phyloP scores from a whole-genome alignment of 2,797 vertebrate genomes.

The Macropus fuliginosus region DNA sequence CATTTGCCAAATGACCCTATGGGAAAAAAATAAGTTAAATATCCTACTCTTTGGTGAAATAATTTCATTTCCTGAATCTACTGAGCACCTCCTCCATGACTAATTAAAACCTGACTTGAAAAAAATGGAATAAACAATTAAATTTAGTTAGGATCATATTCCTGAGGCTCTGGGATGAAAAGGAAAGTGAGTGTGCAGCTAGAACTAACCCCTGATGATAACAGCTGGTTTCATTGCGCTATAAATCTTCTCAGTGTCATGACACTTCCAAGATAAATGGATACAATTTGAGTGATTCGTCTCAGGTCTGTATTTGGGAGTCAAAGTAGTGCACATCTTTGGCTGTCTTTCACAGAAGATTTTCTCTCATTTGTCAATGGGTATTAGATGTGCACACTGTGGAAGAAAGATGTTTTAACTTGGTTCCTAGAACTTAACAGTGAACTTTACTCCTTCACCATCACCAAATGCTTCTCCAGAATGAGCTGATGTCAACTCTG shows the following conservation, averaged over 20 bases:
- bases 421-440: slow-evolving; percentile 28
- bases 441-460: not conserved
- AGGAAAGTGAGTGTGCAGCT: not conserved
- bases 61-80: not conserved
- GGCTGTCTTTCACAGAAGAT: not conserved
- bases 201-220: not conserved
- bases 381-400: not conserved
- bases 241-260: not conserved
- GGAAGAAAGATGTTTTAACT: not conserved
- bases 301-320: slow-evolving; percentile 20
- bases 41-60: not conserved
- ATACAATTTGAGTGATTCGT: not conserved
- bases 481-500: not conserved
- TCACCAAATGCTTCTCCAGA: not conserved
- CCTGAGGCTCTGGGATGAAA: not conserved
- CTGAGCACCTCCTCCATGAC: not conserved
- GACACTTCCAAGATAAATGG: not conserved
- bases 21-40: not conserved
- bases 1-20: not conserved
- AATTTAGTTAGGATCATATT: not conserved
- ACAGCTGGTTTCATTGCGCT: not conserved
- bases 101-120: slow-evolving; percentile 26
- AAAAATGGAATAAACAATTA: slow-evolving; percentile 42
- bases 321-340: not conserved
- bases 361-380: not conserved